Evolutionary conservation across 2,888 invertebrate genomes (phyloP), one percentile per base, ranked within the genome.

Genomic region (Aelia acuminata): DNA sequence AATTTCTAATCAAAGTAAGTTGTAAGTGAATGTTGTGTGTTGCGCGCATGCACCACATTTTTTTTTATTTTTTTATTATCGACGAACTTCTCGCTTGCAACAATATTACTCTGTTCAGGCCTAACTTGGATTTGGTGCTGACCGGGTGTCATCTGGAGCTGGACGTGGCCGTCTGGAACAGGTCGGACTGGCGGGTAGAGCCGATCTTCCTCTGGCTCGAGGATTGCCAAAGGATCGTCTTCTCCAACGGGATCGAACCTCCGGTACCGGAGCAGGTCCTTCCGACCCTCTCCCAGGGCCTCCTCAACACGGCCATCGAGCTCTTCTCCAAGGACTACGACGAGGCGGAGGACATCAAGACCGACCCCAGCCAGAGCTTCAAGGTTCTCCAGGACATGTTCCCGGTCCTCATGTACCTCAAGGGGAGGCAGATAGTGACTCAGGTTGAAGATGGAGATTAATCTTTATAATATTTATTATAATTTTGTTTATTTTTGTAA

Each of bases 291-390:
- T 80, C 80, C 0, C 80, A 80, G n/a, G 80, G 80, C 0, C 4
- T 80, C 0, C 43, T 80, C 22, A 80, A 80, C 43, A 43, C n/a
- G 22, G 80, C 80, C 43, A 20, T 80, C 11, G 80, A 80, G 39
- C 80, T 80, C 43, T 47, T 80, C 80, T 13, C 39, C 22, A 80
- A 80, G 80, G 80, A 80, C 1, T 80, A 43, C 80, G 80, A 80
- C 80, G 80, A 80, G n/a, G 43, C 22, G 18, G 80, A 80, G 43
- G 80, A 80, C 43, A 80, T 80, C 39, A 80, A 80, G 80, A 80
- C 43, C 1, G 80, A 80, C 11, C 80, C 43, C 80, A 80, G 80
- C 80, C 10, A 80, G 43, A 80, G n/a, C 80, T 80, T 80, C 11
- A 15, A 80, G 3, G 4, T n/a, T 43, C 43, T 80, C 11, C 80